phyloP scores from a whole-genome alignment of 2,888 invertebrate genomes.

The Drepana falcataria region DNA sequence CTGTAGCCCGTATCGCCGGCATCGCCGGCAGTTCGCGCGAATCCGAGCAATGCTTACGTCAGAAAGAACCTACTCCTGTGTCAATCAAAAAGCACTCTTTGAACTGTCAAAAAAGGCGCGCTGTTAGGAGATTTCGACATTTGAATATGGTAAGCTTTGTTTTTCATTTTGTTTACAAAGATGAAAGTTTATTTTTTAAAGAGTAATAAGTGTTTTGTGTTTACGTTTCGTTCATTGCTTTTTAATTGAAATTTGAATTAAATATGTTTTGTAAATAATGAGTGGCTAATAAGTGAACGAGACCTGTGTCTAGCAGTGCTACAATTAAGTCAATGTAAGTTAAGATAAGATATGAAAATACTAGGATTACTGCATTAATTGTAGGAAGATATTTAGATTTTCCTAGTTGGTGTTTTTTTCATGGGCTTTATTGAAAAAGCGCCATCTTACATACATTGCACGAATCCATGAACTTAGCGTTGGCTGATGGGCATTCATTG shows the following conservation, averaged over 20 bases:
- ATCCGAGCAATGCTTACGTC: constrained; percentile 38
- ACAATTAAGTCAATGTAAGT: too few relatives aligned
- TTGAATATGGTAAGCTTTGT: constrained; percentile 48
- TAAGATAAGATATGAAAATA: too few relatives aligned
- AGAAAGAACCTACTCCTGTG: constrained; percentile 17
- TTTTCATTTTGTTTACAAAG: constrained; percentile 5
- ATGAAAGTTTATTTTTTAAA: constrained; percentile 3
- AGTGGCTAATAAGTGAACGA: too few relatives aligned
- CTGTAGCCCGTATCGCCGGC: constrained; percentile 45
- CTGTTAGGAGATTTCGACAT: constrained; percentile 20
- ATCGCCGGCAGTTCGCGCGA: constrained; percentile 47
- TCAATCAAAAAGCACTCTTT: constrained; percentile 29
- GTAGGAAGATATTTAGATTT: too few relatives aligned
- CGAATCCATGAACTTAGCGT: too few relatives aligned
- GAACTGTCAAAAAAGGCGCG: constrained; percentile 22
- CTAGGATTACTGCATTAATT: too few relatives aligned
- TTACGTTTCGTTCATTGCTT: constrained; percentile 6
- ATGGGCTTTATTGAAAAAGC: too few relatives aligned
- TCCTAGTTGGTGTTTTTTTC: too few relatives aligned
- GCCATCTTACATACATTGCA: too few relatives aligned
- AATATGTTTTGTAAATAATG: too few relatives aligned
- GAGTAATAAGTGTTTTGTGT: background rate
- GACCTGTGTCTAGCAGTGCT: too few relatives aligned
- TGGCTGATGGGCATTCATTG: too few relatives aligned
- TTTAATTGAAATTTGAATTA: background rate